Conservation (phyloP, 37 sponge, comb jelly and placozoan genomes). For the Petrosia ficiformis region DNA sequence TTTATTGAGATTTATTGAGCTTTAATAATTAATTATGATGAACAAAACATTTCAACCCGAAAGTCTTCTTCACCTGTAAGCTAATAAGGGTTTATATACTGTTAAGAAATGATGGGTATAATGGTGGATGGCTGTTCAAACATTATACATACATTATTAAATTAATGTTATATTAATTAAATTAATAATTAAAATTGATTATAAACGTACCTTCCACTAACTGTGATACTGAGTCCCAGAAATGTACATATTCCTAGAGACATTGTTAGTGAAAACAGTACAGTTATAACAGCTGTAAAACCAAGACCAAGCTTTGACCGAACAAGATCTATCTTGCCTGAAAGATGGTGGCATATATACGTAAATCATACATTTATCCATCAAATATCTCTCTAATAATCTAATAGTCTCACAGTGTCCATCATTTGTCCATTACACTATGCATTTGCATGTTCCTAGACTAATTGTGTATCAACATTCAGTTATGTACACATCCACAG, state of each 20-base stretch:
- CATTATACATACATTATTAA: background rate
- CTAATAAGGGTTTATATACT: background rate
- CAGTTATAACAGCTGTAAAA: constrained; percentile 75
- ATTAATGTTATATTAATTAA: background rate
- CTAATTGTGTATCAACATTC: too few species aligned
- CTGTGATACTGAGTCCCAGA: constrained; percentile 83
- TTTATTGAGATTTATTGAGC: too few species aligned
- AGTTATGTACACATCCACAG: too few species aligned
- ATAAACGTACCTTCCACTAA: constrained; percentile 69
- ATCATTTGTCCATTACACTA: too few species aligned
- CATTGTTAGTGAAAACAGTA: constrained; percentile 85
- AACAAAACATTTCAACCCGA: too few species aligned
- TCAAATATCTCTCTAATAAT: background rate
- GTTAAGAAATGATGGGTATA: background rate
- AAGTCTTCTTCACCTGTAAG: too few species aligned
- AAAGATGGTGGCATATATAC: background rate
- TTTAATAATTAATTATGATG: too few species aligned
- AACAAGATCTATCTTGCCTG: constrained; percentile 94
- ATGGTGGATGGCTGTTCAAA: background rate
- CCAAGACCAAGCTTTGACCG: constrained; percentile 88
- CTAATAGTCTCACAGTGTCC: too few species aligned
- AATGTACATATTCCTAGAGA: constrained; percentile 94
- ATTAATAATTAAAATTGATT: background rate
- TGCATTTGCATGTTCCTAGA: too few species aligned
- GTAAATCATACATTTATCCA: background rate